These are phyloP conservation scores for Shargacucullia verbasci DNA, from an alignment of 2,888 invertebrate genomes.

Conservation along the genomic window DNA sequence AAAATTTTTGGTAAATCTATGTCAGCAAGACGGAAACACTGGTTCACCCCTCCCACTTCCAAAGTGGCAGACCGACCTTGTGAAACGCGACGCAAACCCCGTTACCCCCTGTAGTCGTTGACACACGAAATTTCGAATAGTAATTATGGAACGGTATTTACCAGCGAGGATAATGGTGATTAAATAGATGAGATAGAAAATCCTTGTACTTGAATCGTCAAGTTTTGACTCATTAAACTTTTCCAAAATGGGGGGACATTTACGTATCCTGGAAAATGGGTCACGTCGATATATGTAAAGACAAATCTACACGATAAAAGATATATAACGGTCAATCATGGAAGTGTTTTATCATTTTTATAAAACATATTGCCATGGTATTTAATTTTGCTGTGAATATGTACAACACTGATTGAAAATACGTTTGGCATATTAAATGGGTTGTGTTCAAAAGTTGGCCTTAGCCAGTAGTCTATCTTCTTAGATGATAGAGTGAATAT, in stretches of 20 bases:
- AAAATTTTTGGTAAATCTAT: conserved; percentile 39
- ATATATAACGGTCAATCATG: no score
- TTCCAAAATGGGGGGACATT: conserved; percentile 7
- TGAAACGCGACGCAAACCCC: conserved; percentile 60
- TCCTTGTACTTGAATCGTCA: conserved; percentile 25
- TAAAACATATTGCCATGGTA: background rate
- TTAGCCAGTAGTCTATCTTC: no score
- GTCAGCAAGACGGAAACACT: conserved; percentile 53
- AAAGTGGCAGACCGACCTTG: conserved; percentile 61
- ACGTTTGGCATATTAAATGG: no score
- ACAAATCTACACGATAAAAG: conserved; percentile 1
- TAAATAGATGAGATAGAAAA: conserved; percentile 23
- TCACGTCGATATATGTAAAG: conserved; percentile 10
- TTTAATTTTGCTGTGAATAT: no score
- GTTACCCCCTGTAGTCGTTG: conserved; percentile 55
- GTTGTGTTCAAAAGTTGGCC: no score
- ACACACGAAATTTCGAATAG: conserved; percentile 55
- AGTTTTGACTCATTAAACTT: conserved; percentile 13
- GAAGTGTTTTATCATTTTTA: background rate
- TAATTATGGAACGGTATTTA: conserved; percentile 46
- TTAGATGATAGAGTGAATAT: no score
- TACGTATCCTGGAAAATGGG: conserved; percentile 7
- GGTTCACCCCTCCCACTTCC: conserved; percentile 47
- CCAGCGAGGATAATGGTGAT: conserved; percentile 30
- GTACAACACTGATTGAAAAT: no score